These are phyloP conservation scores for Leptinotarsa peninsularis DNA, from an alignment of 2,888 invertebrate genomes.

Conservation along the genomic window DNA sequence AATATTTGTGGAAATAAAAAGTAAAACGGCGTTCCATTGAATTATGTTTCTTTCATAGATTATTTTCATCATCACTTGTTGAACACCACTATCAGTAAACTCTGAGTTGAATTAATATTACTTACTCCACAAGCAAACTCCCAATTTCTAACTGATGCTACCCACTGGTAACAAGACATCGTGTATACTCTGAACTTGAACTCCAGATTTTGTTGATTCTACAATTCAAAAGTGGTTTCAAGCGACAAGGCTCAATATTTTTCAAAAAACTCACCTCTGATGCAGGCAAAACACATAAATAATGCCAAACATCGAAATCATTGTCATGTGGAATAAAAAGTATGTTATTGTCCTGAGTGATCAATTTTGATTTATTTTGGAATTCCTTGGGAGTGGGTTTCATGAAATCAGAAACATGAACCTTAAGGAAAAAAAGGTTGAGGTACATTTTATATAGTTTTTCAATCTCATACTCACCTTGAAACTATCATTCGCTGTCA, in stretches of 20 bases:
- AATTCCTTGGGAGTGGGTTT: slow-evolving; percentile 46
- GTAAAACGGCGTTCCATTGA: too few species aligned
- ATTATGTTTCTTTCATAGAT: too few species aligned
- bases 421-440: slow-evolving; percentile 27
- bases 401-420: slow-evolving; percentile 43
- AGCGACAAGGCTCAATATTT: neutral
- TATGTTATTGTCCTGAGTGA: slow-evolving; percentile 25
- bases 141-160: slow-evolving; percentile 34
- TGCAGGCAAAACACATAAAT: slow-evolving; percentile 43
- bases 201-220: neutral
- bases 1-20: too few species aligned
- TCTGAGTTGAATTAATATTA: neutral
- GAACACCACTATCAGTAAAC: neutral
- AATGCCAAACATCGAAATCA: slow-evolving; percentile 46
- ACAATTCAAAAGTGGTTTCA: neutral
- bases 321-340: slow-evolving; percentile 29
- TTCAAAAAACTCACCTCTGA: slow-evolving; percentile 30
- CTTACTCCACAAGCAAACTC: slow-evolving; percentile 43
- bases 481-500: slow-evolving; percentile 27
- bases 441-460: too few species aligned
- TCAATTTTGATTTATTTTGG: slow-evolving; percentile 14
- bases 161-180: slow-evolving; percentile 40
- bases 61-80: neutral
- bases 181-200: slow-evolving; percentile 43
- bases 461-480: slow-evolving; percentile 36